Evolutionary conservation across 1,140 invertebrate genomes (phyloP).

Genomic region (Monomorium pharaonis): DNA sequence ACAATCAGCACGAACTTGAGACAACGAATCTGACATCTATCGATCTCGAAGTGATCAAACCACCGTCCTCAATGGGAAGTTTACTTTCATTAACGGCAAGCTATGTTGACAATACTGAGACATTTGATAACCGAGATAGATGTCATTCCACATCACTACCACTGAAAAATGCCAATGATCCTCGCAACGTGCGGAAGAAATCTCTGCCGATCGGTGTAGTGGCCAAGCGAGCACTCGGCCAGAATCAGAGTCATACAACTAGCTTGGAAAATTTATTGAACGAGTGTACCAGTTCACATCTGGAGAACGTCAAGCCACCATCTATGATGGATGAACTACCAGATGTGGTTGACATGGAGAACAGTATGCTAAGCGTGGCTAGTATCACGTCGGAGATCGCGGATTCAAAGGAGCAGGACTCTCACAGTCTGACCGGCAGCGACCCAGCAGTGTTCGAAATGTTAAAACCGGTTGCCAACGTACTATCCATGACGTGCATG

Average conservation of each 20-base stretch:
- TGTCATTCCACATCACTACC: slow-evolving; percentile 78
- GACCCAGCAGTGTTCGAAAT: slow-evolving; percentile 79
- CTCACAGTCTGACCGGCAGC: slow-evolving; percentile 76
- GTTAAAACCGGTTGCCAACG: slow-evolving; percentile 82
- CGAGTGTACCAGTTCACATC: slow-evolving; percentile 87
- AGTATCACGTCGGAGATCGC: slow-evolving; percentile 92
- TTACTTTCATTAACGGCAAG: slow-evolving; percentile 87
- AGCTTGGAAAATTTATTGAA: slow-evolving; percentile 88
- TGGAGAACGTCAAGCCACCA: slow-evolving; percentile 93
- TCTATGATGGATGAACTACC: slow-evolving; percentile 92
- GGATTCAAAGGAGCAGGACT: slow-evolving; percentile 84
- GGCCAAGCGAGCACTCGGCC: slow-evolving; percentile 88
- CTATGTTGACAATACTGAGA: slow-evolving; percentile 72
- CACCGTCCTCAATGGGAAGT: slow-evolving; percentile 91
- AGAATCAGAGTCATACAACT: slow-evolving; percentile 85
- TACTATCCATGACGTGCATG: slow-evolving; percentile 81
- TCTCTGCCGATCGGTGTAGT: slow-evolving; percentile 89
- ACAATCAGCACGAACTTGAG: slow-evolving; percentile 85
- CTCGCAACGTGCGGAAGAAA: slow-evolving; percentile 86
- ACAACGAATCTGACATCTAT: slow-evolving; percentile 83
- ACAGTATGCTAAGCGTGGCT: slow-evolving; percentile 93
- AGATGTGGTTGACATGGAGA: slow-evolving; percentile 89
- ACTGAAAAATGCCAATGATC: slow-evolving; percentile 64
- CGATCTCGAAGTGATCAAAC: slow-evolving; percentile 91
- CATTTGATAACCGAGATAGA: slow-evolving; percentile 74